A percentile compares a stretch with the other conserved stretches of the same genome.
phyloP scores from a whole-genome alignment of 2,888 invertebrate species.

The Ectemnius cavifrons region DNA sequence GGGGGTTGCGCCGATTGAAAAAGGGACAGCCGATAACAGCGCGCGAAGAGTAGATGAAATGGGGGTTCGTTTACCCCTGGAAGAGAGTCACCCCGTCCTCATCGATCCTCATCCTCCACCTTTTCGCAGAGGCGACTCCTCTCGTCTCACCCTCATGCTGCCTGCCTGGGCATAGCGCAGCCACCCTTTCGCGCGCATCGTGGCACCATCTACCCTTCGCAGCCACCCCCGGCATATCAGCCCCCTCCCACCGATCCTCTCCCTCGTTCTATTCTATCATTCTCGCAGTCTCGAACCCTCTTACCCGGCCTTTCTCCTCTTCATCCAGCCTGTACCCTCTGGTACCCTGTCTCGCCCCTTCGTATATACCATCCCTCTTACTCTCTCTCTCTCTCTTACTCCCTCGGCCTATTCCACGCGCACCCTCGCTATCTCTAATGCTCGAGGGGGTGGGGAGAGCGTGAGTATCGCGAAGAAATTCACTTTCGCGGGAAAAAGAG shows the following conservation, averaged over 20 bases:
- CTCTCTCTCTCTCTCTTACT: conserved; percentile 4
- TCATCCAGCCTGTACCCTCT: conserved; percentile 18
- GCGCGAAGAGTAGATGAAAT: conserved; percentile 61
- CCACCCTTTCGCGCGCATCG: conserved; percentile 13
- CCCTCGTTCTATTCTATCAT: conserved; percentile 31
- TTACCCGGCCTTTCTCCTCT: conserved; percentile 46
- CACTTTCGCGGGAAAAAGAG: conserved; percentile 69
- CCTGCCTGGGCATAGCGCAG: conserved; percentile 17
- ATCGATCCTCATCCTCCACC: conserved; percentile 62
- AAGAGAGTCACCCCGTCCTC: conserved; percentile 61
- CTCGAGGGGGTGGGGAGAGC: conserved; percentile 29
- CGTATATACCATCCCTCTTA: background rate
- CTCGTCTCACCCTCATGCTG: conserved; percentile 7
- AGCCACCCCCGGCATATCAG: conserved; percentile 50
- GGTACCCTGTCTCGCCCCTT: conserved; percentile 28
- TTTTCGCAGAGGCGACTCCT: conserved; percentile 47
- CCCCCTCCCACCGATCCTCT: conserved; percentile 36
- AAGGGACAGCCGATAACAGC: conserved; percentile 70
- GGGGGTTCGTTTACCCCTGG: conserved; percentile 69
- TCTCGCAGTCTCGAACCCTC: conserved; percentile 27
- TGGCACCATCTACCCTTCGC: conserved; percentile 53
- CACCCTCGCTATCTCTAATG: conserved; percentile 17
- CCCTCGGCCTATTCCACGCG: background rate
- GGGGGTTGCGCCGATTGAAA: conserved; percentile 64
- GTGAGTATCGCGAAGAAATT: conserved; percentile 70